These are phyloP conservation scores for Serripes groenlandicus DNA, from an alignment of 2,888 invertebrate species.

Conservation along the genomic window DNA sequence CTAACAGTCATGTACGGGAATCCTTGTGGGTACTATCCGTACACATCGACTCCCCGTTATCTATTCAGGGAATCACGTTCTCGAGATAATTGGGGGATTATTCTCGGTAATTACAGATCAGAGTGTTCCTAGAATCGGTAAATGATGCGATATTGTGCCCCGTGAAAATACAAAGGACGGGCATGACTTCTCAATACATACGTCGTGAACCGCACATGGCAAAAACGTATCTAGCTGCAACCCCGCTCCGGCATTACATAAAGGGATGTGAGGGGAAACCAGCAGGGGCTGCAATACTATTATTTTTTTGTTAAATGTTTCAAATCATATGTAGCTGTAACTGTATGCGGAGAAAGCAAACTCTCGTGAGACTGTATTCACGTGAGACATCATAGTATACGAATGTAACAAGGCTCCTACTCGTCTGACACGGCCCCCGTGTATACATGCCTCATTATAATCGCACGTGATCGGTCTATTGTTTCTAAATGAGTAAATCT, in stretches of 20 bases:
- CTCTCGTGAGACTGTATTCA: too few species aligned
- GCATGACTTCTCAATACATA: neutral
- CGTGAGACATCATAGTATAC: too few species aligned
- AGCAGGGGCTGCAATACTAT: too few species aligned
- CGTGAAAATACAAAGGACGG: neutral
- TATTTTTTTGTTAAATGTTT: too few species aligned
- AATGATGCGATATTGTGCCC: neutral
- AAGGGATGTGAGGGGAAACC: too few species aligned
- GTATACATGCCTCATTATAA: neutral
- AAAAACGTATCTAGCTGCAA: too few species aligned
- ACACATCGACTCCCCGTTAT: constrained; percentile 14
- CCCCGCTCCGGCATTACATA: too few species aligned
- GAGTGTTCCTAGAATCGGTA: constrained; percentile 17
- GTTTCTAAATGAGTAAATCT: neutral
- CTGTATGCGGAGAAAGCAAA: too few species aligned
- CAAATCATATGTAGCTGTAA: too few species aligned
- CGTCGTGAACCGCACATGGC: too few species aligned
- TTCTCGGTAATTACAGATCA: constrained; percentile 15
- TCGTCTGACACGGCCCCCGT: too few species aligned
- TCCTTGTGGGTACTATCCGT: neutral
- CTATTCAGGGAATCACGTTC: constrained; percentile 25
- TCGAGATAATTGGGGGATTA: constrained; percentile 17
- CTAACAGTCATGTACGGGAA: constrained; percentile 13
- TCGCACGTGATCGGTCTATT: neutral
- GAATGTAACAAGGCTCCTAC: too few species aligned